These are phyloP conservation scores for Flexamia atlantica DNA, from an alignment of 2,888 invertebrate species.

Conservation along the genomic window DNA sequence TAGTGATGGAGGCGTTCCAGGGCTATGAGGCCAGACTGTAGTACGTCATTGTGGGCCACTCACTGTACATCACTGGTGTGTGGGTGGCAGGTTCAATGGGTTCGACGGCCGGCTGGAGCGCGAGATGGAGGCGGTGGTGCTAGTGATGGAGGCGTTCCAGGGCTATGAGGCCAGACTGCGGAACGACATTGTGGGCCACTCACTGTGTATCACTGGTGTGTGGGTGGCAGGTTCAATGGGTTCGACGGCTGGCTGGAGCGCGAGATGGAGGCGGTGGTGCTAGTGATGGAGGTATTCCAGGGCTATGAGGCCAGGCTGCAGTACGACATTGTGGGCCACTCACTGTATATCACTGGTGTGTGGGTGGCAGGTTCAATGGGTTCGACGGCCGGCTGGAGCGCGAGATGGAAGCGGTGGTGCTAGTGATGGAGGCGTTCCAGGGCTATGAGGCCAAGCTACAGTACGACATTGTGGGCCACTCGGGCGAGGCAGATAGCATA, in stretches of 20 bases:
- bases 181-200: slow-evolving; percentile 96
- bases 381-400: slow-evolving; percentile 96
- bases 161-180: slow-evolving; percentile 90
- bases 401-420: slow-evolving; percentile 91
- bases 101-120: too few relatives aligned
- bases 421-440: slow-evolving; percentile 94
- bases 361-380: slow-evolving; percentile 87
- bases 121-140: too few relatives aligned
- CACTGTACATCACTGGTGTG: too few relatives aligned
- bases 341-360: too few relatives aligned
- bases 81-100: too few relatives aligned
- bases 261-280: slow-evolving; percentile 91
- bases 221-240: slow-evolving; percentile 87
- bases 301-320: slow-evolving; percentile 91
- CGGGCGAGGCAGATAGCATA: slow-evolving; percentile 91
- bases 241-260: slow-evolving; percentile 96
- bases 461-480: slow-evolving; percentile 96
- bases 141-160: too few relatives aligned
- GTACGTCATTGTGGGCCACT: slow-evolving; percentile 96
- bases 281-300: slow-evolving; percentile 94
- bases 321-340: slow-evolving; percentile 96
- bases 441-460: slow-evolving; percentile 93
- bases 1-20: too few relatives aligned
- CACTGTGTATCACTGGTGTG: too few relatives aligned
- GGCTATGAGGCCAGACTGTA: slow-evolving; percentile 90